phyloP scores from a whole-genome alignment of 2,888 invertebrate species.

The Andrena chrysosceles region DNA sequence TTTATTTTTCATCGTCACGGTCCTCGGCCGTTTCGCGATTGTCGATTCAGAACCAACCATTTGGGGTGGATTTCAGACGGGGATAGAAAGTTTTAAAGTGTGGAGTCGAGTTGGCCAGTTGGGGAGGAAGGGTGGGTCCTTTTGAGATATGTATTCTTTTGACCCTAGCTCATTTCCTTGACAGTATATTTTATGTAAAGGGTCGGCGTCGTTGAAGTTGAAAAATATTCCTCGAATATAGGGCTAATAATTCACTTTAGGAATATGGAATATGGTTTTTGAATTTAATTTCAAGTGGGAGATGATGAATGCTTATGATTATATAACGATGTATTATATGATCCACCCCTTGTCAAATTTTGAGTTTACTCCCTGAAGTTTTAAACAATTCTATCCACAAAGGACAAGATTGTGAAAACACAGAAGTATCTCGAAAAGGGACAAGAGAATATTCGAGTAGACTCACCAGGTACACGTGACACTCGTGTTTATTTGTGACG shows the following conservation, averaged over 20 bases:
- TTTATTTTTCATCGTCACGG: not conserved
- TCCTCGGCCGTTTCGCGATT: not conserved
- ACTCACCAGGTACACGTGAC: not conserved
- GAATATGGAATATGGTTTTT: not conserved
- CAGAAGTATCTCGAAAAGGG: too few relatives aligned
- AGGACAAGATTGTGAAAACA: too few relatives aligned
- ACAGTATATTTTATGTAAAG: not conserved
- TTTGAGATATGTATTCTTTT: not conserved
- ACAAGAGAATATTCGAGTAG: not conserved
- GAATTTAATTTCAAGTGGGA: not conserved
- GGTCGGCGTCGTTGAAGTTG: not conserved
- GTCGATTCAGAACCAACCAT: slow-evolving; percentile 15
- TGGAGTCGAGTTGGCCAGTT: not conserved
- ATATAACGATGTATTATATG: not conserved
- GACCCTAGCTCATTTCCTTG: not conserved
- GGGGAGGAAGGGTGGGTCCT: slow-evolving; percentile 13
- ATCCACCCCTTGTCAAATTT: too few relatives aligned
- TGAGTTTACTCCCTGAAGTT: not conserved
- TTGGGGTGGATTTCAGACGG: not conserved
- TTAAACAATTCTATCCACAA: not conserved
- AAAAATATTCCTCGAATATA: slow-evolving; percentile 19
- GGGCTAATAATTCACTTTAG: not conserved
- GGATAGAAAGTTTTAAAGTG: not conserved
- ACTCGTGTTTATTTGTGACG: not conserved
- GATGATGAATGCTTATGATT: not conserved